A percentile compares a stretch with the other conserved stretches of the same genome.
These are phyloP conservation scores for Lucilia sericata DNA, from an alignment of 1,140 invertebrate species.

Conservation along the genomic window DNA sequence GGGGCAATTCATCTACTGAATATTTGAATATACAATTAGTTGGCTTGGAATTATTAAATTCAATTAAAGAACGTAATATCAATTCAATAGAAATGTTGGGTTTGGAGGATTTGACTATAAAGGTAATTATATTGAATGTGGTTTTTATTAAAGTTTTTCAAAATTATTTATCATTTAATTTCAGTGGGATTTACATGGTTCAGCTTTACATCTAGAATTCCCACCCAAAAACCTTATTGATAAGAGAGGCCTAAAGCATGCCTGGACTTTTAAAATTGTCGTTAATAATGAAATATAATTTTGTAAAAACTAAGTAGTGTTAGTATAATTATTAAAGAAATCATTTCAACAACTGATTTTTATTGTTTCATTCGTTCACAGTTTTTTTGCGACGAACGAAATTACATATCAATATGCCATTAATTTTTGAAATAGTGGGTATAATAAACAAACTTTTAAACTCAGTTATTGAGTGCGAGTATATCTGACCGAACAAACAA, in stretches of 20 bases:
- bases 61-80: neutral
- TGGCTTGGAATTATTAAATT: neutral
- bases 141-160: neutral
- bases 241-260: conserved; percentile 57
- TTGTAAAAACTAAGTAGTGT: neutral
- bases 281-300: conserved; percentile 46
- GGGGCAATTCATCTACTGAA: conserved; percentile 49
- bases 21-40: conserved; percentile 32
- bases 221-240: conserved; percentile 63
- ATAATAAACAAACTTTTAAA: too few species aligned
- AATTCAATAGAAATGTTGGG: conserved; percentile 50
- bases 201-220: conserved; percentile 56
- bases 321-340: too few species aligned
- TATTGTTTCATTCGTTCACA: too few species aligned
- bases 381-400: too few species aligned
- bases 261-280: conserved; percentile 64
- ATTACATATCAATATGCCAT: too few species aligned
- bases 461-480: too few species aligned
- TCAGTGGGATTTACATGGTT: conserved; percentile 55
- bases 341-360: too few species aligned
- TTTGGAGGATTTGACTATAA: conserved; percentile 55
- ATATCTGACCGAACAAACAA: neutral
- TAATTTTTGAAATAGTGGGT: too few species aligned
- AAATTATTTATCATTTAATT: conserved; percentile 18
- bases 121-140: conserved; percentile 47